Conservation (phyloP, 2,888 invertebrate species). For the Aquatica leii region DNA sequence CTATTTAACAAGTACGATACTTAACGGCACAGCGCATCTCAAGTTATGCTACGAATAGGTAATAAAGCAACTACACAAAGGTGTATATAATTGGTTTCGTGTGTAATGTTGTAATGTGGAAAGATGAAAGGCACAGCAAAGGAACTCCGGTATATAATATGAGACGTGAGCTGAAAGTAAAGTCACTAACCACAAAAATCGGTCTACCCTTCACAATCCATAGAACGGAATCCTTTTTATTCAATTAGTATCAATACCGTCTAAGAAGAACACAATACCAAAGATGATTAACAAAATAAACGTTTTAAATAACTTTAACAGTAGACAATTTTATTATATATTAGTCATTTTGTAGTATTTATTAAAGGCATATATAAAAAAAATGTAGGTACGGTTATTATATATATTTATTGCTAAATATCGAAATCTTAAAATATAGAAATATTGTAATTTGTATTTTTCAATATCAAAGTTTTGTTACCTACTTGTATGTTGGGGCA, state of each 20-base stretch:
- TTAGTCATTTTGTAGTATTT: too few relatives aligned
- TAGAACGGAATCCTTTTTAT: slow-evolving; percentile 36
- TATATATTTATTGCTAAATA: too few relatives aligned
- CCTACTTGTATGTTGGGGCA: too few relatives aligned
- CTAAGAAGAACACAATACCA: neutral
- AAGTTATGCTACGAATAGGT: slow-evolving; percentile 47
- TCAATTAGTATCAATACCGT: slow-evolving; percentile 31
- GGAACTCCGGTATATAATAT: slow-evolving; percentile 55
- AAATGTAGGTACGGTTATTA: too few relatives aligned
- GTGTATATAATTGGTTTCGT: slow-evolving; percentile 61
- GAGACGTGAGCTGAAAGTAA: slow-evolving; percentile 56
- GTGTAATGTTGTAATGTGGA: slow-evolving; percentile 60
- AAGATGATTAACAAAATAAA: too few relatives aligned
- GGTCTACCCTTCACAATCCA: slow-evolving; percentile 22
- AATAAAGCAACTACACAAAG: slow-evolving; percentile 59
- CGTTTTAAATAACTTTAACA: too few relatives aligned
- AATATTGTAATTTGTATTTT: too few relatives aligned
- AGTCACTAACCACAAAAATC: slow-evolving; percentile 35
- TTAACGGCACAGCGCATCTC: slow-evolving; percentile 35
- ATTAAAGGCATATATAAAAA: too few relatives aligned
- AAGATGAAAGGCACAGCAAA: slow-evolving; percentile 59
- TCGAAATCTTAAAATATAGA: too few relatives aligned
- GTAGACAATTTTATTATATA: too few relatives aligned
- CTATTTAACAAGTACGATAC: slow-evolving; percentile 28
- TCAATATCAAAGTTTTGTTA: too few relatives aligned